A percentile compares a stretch with the other conserved stretches of the same genome.
These are phyloP conservation scores for Leptocoma aspasia DNA, from an alignment of 2,113 vertebrate genomes.

Conservation along the genomic window DNA sequence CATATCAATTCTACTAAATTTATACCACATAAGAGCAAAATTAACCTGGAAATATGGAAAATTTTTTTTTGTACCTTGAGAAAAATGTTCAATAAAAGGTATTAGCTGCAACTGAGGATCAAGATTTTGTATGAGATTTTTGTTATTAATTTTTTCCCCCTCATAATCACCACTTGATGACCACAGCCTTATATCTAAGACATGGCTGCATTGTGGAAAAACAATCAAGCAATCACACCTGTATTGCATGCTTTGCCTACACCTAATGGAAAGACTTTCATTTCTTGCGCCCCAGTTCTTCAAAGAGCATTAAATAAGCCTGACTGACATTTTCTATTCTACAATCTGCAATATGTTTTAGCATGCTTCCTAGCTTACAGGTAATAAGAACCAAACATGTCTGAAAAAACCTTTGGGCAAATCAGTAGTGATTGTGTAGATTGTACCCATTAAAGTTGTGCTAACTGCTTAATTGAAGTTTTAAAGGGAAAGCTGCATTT, in stretches of 20 bases:
- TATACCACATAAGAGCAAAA: background rate
- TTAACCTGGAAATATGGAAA: background rate
- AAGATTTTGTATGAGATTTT: background rate
- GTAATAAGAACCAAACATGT: background rate
- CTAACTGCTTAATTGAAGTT: background rate
- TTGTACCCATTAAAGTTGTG: background rate
- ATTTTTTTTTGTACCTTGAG: background rate
- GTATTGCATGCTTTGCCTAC: background rate
- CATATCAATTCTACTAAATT: background rate
- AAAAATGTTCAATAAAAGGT: background rate
- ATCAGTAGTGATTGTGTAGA: background rate
- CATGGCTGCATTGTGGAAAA: background rate
- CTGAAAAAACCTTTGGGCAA: background rate
- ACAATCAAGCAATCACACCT: background rate
- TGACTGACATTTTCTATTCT: background rate
- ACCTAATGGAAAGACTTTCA: background rate
- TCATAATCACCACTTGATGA: background rate
- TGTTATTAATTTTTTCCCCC: background rate
- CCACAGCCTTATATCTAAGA: accelerated
- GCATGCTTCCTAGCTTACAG: background rate
- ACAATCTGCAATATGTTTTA: background rate
- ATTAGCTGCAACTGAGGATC: background rate
- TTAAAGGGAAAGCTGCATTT: background rate
- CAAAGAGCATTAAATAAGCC: background rate
- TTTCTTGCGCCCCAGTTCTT: background rate